Evolutionary conservation across 2,888 invertebrate species (phyloP).

Genomic region (Aphodius granarius): DNA sequence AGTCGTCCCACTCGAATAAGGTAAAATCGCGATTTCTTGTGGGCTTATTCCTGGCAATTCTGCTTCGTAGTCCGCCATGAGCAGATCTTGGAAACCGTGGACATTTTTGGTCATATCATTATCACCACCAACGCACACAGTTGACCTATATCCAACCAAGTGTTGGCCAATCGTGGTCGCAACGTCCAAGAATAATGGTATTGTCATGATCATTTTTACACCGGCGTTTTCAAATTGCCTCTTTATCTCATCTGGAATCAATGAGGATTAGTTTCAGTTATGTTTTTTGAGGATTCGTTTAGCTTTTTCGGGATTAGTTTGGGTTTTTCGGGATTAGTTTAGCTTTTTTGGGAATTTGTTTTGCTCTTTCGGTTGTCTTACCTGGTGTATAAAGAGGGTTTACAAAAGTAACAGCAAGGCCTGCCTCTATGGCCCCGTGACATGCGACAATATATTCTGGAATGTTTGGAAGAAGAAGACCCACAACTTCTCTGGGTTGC

Average conservation of each 20-base stretch:
- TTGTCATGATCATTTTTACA: conserved; percentile 66
- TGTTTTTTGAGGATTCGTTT: no score
- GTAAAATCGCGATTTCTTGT: conserved; percentile 60
- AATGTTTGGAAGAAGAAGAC: conserved; percentile 69
- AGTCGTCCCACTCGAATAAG: conserved; percentile 76
- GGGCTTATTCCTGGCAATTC: conserved; percentile 55
- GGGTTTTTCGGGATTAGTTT: no score
- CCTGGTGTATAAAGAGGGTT: conserved; percentile 72
- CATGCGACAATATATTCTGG: conserved; percentile 70
- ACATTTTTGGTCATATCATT: conserved; percentile 55
- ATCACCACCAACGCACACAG: conserved; percentile 66
- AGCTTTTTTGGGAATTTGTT: neutral
- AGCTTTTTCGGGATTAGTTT: no score
- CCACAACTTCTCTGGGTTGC: conserved; percentile 65
- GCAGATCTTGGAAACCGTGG: conserved; percentile 50
- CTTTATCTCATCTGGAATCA: conserved; percentile 61
- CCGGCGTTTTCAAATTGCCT: conserved; percentile 66
- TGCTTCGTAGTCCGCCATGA: conserved; percentile 48
- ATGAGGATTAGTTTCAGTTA: no score
- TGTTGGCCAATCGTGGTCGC: conserved; percentile 59
- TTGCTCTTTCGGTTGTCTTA: conserved; percentile 42
- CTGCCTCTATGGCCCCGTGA: conserved; percentile 67
- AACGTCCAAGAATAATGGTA: conserved; percentile 64
- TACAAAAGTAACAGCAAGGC: conserved; percentile 67
- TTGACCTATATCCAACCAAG: conserved; percentile 62